Conservation (phyloP, 2,888 invertebrate genomes). For the Blastobasis lacticolella region DNA sequence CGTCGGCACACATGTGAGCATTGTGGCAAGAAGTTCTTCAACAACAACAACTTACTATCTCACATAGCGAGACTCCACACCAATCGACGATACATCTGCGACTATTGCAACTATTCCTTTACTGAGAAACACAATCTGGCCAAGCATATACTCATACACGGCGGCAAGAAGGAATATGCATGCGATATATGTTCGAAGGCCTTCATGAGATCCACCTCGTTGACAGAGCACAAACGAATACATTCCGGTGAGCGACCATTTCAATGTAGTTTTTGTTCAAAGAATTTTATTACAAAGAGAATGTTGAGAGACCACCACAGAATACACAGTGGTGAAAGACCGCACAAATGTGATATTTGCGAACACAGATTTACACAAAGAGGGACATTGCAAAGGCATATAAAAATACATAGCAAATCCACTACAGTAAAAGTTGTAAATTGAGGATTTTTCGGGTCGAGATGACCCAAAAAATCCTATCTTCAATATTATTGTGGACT, state of each 20-base stretch:
- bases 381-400: slow-evolving; percentile 57
- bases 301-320: slow-evolving; percentile 51
- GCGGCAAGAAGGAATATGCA: slow-evolving; percentile 48
- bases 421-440: too few species aligned
- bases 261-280: slow-evolving; percentile 44
- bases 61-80: slow-evolving; percentile 48
- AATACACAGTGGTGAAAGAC: slow-evolving; percentile 61
- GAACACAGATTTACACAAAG: slow-evolving; percentile 57
- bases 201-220: slow-evolving; percentile 38
- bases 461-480: too few species aligned
- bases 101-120: slow-evolving; percentile 52
- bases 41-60: slow-evolving; percentile 38
- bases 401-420: slow-evolving; percentile 53
- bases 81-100: slow-evolving; percentile 51
- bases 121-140: slow-evolving; percentile 54
- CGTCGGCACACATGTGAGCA: slow-evolving; percentile 50
- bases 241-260: slow-evolving; percentile 61
- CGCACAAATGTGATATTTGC: slow-evolving; percentile 52
- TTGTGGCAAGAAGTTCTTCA: slow-evolving; percentile 61
- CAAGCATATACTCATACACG: slow-evolving; percentile 54
- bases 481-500: too few species aligned
- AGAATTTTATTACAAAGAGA: slow-evolving; percentile 51
- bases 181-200: slow-evolving; percentile 58
- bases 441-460: too few species aligned
- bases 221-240: slow-evolving; percentile 55